phyloP scores from a whole-genome alignment of 2,797 vertebrate genomes.

The Myotis daubentonii region DNA sequence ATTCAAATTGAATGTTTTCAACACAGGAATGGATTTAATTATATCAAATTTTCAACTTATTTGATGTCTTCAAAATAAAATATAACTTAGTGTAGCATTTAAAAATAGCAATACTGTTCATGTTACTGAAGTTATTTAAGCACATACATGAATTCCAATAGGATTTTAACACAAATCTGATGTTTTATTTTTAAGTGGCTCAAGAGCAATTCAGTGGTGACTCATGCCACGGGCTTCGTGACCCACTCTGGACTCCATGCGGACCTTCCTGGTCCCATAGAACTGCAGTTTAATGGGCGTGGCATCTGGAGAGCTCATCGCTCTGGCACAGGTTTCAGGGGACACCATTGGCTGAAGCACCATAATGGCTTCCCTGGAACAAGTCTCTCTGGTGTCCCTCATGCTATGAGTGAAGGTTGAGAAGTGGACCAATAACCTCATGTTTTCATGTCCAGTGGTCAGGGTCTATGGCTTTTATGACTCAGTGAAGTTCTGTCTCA shows the following conservation, averaged over 20 bases:
- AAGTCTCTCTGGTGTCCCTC: conserved; percentile 14
- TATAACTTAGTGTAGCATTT: not conserved
- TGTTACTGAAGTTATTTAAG: not conserved
- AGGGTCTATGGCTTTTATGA: not conserved
- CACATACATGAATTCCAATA: not conserved
- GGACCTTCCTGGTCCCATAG: not conserved
- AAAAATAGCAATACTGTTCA: not conserved
- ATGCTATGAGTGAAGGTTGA: not conserved
- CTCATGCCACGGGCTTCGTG: not conserved
- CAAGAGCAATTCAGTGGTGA: not conserved
- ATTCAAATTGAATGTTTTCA: not conserved
- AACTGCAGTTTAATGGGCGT: not conserved
- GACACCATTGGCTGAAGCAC: conserved; percentile 39
- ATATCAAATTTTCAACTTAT: not conserved
- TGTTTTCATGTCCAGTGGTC: not conserved
- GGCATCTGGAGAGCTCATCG: not conserved
- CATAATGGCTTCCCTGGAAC: conserved; percentile 8
- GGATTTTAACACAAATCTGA: not conserved
- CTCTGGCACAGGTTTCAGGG: not conserved
- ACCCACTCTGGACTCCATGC: not conserved
- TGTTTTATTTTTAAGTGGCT: not conserved
- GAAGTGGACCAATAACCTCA: not conserved
- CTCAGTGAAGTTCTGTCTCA: not conserved
- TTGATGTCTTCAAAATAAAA: conserved; percentile 6
- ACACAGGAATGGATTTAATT: not conserved